These are phyloP conservation scores for Microplitis manilae DNA, from an alignment of 2,888 invertebrate species.

Conservation along the genomic window DNA sequence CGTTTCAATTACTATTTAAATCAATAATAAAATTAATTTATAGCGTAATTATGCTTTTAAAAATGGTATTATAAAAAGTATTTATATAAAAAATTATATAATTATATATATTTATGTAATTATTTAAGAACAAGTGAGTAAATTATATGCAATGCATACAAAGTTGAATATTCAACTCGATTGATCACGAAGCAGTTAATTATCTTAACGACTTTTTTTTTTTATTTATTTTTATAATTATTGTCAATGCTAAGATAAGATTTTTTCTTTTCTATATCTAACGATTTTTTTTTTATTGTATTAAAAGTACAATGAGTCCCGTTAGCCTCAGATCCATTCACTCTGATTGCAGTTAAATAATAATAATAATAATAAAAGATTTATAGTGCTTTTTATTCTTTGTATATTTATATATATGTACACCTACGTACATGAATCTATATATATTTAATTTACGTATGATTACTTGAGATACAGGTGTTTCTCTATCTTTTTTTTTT, in stretches of 20 bases:
- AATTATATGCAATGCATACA: background rate
- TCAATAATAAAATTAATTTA: background rate
- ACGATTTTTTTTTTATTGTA: conserved; percentile 12
- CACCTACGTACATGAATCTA: no score
- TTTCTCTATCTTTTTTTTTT: background rate
- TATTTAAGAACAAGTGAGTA: background rate
- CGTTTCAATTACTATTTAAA: background rate
- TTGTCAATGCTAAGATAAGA: conserved; percentile 1
- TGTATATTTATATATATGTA: no score
- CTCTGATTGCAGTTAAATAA: conserved; percentile 38
- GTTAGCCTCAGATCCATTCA: conserved; percentile 33
- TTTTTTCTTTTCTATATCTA: background rate
- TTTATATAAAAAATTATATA: background rate
- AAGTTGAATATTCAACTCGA: background rate
- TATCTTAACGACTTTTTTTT: conserved; percentile 15
- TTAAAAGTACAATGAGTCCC: conserved; percentile 9
- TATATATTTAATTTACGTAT: no score
- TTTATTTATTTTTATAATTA: conserved; percentile 18
- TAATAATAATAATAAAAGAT: conserved; percentile 25
- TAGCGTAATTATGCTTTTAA: background rate
- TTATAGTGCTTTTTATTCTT: background rate
- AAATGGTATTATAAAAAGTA: background rate
- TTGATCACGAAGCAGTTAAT: background rate
- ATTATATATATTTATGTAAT: background rate
- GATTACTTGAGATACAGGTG: background rate